phyloP scores from a whole-genome alignment of 2,113 vertebrate genomes.

The Nansenia antarctica region DNA sequence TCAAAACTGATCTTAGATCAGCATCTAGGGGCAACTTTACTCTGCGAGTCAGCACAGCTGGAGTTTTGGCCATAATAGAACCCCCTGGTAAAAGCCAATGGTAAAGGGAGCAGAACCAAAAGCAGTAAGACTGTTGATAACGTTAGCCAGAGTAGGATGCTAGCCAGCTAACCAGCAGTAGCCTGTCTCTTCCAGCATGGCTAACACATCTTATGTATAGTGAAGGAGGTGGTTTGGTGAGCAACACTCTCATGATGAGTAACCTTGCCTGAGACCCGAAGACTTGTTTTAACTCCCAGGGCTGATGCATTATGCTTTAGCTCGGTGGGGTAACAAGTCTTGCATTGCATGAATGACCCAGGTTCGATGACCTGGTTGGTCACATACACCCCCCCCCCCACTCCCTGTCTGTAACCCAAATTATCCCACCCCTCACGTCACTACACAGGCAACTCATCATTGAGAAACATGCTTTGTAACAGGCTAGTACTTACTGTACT shows the following conservation, averaged over 20 bases:
- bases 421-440: conserved; percentile 19
- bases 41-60: conserved; percentile 63
- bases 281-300: background rate
- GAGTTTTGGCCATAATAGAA: conserved; percentile 52
- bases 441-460: conserved; percentile 15
- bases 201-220: background rate
- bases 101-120: conserved; percentile 35
- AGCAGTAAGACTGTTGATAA: conserved; percentile 34
- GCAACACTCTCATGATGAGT: background rate
- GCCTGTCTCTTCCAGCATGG: background rate
- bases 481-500: conserved; percentile 5
- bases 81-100: conserved; percentile 60
- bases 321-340: background rate
- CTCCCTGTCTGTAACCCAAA: conserved; percentile 1
- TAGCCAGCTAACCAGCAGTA: too few species aligned
- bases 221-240: background rate
- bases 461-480: background rate
- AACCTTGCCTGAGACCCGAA: background rate
- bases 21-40: conserved; percentile 41
- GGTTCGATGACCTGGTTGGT: background rate
- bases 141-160: background rate
- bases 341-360: background rate
- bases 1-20: conserved; percentile 42
- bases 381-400: conserved; percentile 8
- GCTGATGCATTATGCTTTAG: background rate